Percentiles rank a stretch among this genome's conserved stretches.
These are phyloP conservation scores for Drosophila repletoides DNA, from an alignment of 1,140 invertebrate genomes.

Conservation along the genomic window DNA sequence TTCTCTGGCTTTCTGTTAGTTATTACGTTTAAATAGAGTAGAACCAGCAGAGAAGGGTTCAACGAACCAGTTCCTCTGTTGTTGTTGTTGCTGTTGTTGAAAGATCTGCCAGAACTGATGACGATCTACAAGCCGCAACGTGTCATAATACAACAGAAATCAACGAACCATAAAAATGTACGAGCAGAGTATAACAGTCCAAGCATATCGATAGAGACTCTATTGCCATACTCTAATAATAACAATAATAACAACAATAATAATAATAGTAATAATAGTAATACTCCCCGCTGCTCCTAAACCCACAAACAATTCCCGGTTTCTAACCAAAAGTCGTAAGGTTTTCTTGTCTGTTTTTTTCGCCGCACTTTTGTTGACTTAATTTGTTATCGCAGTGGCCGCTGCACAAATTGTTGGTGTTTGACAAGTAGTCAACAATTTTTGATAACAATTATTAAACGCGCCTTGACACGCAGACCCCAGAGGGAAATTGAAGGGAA, in stretches of 20 bases:
- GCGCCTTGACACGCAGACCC: constrained; percentile 53
- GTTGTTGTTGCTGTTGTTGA: background rate
- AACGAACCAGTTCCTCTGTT: constrained; percentile 20
- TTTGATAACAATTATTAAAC: constrained; percentile 65
- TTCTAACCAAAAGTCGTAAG: too few relatives aligned
- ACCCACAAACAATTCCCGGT: too few relatives aligned
- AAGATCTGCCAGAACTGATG: constrained; percentile 30
- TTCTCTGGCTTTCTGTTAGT: background rate
- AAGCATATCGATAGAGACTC: constrained; percentile 54
- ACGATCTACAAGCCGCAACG: constrained; percentile 38
- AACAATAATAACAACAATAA: too few relatives aligned
- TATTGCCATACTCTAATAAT: too few relatives aligned
- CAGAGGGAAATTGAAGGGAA: background rate
- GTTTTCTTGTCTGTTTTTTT: constrained; percentile 10
- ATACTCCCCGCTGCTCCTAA: background rate
- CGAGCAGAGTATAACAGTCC: constrained; percentile 55
- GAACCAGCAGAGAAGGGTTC: constrained; percentile 17
- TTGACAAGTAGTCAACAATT: constrained; percentile 76
- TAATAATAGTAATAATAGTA: too few relatives aligned
- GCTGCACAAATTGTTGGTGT: constrained; percentile 73
- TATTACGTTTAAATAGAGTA: constrained; percentile 15
- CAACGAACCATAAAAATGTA: constrained; percentile 72
- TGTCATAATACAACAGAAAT: constrained; percentile 66
- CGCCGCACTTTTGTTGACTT: constrained; percentile 60
- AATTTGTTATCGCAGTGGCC: constrained; percentile 66